A percentile compares a stretch with the other conserved stretches of the same genome.
Evolutionary conservation across 2,888 invertebrate species (phyloP).

Genomic region (Mesodorylaimus sp.): DNA sequence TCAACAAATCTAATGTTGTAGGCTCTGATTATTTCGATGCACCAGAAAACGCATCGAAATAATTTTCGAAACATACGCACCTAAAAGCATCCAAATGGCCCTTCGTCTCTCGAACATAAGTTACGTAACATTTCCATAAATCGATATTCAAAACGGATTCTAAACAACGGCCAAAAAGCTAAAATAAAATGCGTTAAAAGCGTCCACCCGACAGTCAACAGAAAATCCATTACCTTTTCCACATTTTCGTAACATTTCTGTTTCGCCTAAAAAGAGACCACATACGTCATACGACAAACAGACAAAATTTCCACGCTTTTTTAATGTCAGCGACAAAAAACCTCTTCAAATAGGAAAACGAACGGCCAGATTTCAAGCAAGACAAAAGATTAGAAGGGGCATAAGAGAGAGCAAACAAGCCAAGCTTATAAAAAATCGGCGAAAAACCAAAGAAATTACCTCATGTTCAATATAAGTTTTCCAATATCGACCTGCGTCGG

Average conservation of each 20-base stretch:
- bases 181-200: constrained; percentile 20
- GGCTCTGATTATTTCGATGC: no score
- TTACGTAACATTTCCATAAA: constrained; percentile 89
- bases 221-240: constrained; percentile 66
- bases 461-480: constrained; percentile 96
- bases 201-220: neutral
- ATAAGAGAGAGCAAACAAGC: neutral
- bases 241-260: constrained; percentile 90
- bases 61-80: no score
- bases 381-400: neutral
- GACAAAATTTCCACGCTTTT: no score
- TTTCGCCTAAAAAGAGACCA: constrained; percentile 60
- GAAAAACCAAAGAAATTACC: constrained; percentile 37
- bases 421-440: neutral
- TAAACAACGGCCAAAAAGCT: constrained; percentile 90
- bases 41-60: no score
- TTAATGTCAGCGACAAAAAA: no score
- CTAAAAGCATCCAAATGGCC: constrained; percentile 75
- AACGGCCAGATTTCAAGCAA: neutral
- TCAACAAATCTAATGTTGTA: no score
- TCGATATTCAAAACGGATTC: constrained; percentile 98
- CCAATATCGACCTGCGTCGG: constrained; percentile 93
- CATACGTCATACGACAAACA: no score
- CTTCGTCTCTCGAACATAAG: constrained; percentile 94
- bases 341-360: no score